These are phyloP conservation scores for Natator depressus DNA, from an alignment of 2,113 vertebrate genomes.

Conservation along the genomic window DNA sequence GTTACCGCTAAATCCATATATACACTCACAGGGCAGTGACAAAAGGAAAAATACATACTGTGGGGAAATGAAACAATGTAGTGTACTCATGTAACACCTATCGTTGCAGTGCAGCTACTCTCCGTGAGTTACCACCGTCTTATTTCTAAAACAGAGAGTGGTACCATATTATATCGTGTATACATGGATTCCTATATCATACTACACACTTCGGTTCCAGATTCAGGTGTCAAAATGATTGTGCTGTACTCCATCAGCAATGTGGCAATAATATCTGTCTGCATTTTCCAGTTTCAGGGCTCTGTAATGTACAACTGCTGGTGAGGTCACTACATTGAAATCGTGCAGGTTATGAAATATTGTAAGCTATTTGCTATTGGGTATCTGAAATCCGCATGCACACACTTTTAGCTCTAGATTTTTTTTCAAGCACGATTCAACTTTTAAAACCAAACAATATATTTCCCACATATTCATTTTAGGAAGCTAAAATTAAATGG, in stretches of 20 bases:
- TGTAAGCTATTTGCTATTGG: neutral
- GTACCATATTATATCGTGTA: neutral
- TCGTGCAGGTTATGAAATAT: neutral
- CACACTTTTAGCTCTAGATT: neutral
- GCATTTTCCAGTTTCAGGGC: neutral
- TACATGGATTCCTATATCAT: neutral
- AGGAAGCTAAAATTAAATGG: neutral
- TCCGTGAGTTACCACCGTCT: neutral
- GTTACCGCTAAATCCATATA: neutral
- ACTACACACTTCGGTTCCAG: neutral
- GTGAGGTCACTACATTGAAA: neutral
- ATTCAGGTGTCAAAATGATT: neutral
- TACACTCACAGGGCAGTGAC: neutral
- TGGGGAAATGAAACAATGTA: neutral
- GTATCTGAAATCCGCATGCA: neutral
- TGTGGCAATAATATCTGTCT: neutral
- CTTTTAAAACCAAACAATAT: neutral
- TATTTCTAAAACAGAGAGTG: neutral
- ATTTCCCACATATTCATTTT: neutral
- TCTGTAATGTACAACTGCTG: neutral
- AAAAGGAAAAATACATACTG: neutral
- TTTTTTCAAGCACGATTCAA: neutral
- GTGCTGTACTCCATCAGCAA: neutral
- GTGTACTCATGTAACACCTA: neutral
- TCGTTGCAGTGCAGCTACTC: neutral